These are phyloP conservation scores for Drosophila nebulosa DNA, from an alignment of 1,140 invertebrate species.

Conservation along the genomic window DNA sequence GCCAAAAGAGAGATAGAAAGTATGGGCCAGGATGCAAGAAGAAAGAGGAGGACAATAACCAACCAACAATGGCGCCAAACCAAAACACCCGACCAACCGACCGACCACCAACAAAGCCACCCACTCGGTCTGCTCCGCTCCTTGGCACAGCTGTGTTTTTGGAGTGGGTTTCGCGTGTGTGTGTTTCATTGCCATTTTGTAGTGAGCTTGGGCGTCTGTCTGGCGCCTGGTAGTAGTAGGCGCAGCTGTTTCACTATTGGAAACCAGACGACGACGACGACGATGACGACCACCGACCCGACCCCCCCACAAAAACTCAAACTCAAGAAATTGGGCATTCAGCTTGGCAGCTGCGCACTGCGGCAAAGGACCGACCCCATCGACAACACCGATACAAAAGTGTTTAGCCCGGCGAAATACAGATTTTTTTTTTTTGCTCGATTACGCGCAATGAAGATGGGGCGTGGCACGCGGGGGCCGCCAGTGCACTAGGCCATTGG, in stretches of 20 bases:
- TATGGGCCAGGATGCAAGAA: background rate
- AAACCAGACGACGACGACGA: constrained; percentile 32
- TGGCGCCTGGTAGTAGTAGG: constrained; percentile 65
- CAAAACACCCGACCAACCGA: background rate
- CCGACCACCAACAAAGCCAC: constrained; percentile 32
- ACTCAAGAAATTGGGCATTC: constrained; percentile 39
- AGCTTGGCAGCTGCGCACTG: constrained; percentile 43
- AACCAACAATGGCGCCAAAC: constrained; percentile 50
- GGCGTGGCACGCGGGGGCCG: constrained; percentile 37
- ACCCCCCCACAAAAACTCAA: background rate
- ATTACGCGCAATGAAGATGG: constrained; percentile 17
- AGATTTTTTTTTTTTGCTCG: constrained; percentile 3
- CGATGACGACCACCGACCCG: constrained; percentile 3
- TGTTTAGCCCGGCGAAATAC: constrained; percentile 49
- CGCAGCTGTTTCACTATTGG: constrained; percentile 63
- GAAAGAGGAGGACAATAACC: constrained; percentile 5
- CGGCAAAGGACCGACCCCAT: background rate
- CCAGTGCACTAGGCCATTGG: constrained; percentile 77
- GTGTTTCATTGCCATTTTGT: constrained; percentile 72
- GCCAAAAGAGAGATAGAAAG: constrained; percentile 40
- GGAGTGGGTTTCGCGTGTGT: constrained; percentile 3
- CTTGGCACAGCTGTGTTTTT: constrained; percentile 15
- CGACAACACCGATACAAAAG: background rate
- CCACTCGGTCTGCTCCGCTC: background rate
- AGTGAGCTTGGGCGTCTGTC: constrained; percentile 51